Conservation (phyloP, 2,888 invertebrate genomes). For the Amphipoea oculea region DNA sequence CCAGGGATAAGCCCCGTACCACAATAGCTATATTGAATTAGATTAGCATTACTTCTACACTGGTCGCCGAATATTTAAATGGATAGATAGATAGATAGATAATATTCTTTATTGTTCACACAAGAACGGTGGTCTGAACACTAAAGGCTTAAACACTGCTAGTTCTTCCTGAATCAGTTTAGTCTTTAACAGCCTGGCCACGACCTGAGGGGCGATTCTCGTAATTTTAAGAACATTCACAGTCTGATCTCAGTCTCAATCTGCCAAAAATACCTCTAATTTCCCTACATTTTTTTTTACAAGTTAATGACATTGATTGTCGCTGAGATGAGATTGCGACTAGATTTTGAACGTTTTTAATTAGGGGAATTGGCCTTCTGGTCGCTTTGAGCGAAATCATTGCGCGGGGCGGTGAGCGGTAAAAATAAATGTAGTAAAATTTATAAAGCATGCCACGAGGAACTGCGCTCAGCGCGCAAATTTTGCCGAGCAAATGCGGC, state of each 20-base stretch:
- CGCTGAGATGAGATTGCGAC: too few species aligned
- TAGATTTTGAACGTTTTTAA: too few species aligned
- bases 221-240: too few species aligned
- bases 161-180: not conserved
- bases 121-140: not conserved
- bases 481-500: not conserved
- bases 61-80: too few species aligned
- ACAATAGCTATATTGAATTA: not conserved
- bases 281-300: too few species aligned
- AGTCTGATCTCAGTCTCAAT: too few species aligned
- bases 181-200: not conserved
- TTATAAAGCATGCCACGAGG: not conserved
- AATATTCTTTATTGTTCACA: too few species aligned
- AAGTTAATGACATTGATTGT: too few species aligned
- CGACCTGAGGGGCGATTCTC: too few species aligned
- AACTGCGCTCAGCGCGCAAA: not conserved
- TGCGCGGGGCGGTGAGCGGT: not conserved
- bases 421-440: not conserved
- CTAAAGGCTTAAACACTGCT: not conserved
- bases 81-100: not conserved
- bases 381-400: not conserved
- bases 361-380: too few species aligned
- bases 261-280: too few species aligned
- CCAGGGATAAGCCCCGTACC: too few species aligned
- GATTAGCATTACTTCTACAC: not conserved